Evolutionary conservation across 1,140 invertebrate genomes (phyloP), one percentile per base, ranked within the genome.

Genomic region (Monochamus saltuarius): DNA sequence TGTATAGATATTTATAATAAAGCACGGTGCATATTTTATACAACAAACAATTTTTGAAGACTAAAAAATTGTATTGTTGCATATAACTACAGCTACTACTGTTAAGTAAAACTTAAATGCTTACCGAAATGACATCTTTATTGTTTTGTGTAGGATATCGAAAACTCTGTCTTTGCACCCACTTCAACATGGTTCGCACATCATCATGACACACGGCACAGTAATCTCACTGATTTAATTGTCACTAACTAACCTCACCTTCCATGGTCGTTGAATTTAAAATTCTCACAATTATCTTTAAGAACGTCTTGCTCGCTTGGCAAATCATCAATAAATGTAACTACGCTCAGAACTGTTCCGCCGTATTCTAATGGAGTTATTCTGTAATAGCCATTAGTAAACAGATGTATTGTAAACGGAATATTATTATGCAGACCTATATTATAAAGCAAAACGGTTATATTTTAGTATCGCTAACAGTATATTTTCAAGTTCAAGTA

Each of bases 101-200:
- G 22, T 29, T 29, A 29, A 29, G 22, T 29, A 3, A n/a, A 29
- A 3, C 22, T 2, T 29, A 29, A 29, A 6, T 29, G 22, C 56
- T 59, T 59, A 66, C 64, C 55, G 60, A 42, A 35, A 62, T 51
- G 4, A 63, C 43, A 39, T 62, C 16, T 47, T 49, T 38, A 19
- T 54, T 51, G 19, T 61, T 43, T 37, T 65, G 14, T 17, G 38
- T 45, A 42, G 56, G 38, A 35, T 36, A 47, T 53, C 47, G 47
- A 37, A 68, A 70, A 61, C 62, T 66, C 38, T 68, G 66, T 34
- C 68, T 63, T 42, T 66, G 68, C 43, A 70, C 68, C 68, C 68
- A 70, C 68, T 70, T 70, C 16, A 70, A 56, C 68, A 70, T 70
- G 49, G 3, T 56, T 49, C 50, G 19, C 40, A 9, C 46, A 16